Evolutionary conservation across 2,888 invertebrate species (phyloP).

Genomic region (Tinea pellionella): DNA sequence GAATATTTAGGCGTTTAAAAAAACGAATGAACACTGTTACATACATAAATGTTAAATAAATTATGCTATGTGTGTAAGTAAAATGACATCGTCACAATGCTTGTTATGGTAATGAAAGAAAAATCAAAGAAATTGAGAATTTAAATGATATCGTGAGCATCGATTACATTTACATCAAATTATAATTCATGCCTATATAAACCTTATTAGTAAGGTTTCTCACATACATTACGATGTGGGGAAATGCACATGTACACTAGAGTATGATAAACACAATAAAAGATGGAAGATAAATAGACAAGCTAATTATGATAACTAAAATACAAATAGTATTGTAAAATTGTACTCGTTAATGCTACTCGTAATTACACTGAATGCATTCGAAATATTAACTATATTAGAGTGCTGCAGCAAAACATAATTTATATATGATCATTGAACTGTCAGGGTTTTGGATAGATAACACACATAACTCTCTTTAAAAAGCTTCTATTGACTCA

Average conservation of each 20-base stretch:
- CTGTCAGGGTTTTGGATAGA: conserved; percentile 14
- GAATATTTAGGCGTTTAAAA: too few relatives aligned
- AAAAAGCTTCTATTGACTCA: background rate
- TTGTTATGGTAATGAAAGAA: background rate
- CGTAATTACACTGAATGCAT: background rate
- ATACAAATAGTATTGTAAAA: background rate
- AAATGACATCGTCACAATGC: background rate
- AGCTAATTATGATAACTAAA: background rate
- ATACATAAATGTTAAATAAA: background rate
- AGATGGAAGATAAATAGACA: background rate
- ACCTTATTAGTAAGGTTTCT: conserved; percentile 29
- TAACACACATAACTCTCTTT: background rate
- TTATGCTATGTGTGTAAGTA: background rate
- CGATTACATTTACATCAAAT: conserved; percentile 34
- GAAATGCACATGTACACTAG: conserved; percentile 16
- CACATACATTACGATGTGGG: conserved; percentile 32
- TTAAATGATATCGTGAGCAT: conserved; percentile 22
- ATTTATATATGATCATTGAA: conserved; percentile 16
- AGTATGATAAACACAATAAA: background rate
- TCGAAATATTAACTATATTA: background rate
- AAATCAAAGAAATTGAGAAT: background rate
- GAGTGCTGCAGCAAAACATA: background rate
- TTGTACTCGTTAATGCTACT: too few relatives aligned
- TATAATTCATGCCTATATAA: conserved; percentile 29
- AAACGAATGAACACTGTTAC: too few relatives aligned